Evolutionary conservation across 53 echinoderm and acorn worm species (phyloP).

Genomic region (Paelopatides confundens): DNA sequence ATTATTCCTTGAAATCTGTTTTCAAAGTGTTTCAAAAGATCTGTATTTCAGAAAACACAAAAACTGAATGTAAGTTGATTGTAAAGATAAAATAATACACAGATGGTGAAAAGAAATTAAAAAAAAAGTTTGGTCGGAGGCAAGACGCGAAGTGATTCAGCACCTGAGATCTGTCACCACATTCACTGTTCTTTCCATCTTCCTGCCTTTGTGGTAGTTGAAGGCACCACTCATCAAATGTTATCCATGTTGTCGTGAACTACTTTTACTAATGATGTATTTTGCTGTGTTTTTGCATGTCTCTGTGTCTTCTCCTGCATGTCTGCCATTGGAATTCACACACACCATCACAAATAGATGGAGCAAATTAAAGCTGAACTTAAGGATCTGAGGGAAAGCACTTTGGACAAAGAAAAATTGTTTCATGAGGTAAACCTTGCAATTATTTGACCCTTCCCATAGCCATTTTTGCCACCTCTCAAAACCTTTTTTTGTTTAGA

Average conservation of each 20-base stretch:
- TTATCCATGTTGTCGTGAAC: background rate
- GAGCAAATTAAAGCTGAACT: background rate
- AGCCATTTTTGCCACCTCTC: no score
- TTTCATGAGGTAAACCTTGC: background rate
- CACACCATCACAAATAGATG: constrained; percentile 15
- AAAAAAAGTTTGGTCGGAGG: background rate
- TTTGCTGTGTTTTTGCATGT: constrained; percentile 40
- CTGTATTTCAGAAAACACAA: no score
- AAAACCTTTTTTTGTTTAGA: no score
- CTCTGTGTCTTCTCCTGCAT: background rate
- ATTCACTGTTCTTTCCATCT: constrained; percentile 1
- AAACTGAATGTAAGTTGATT: no score
- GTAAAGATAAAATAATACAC: no score
- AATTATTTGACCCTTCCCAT: no score
- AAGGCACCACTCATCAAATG: background rate
- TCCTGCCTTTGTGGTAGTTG: background rate
- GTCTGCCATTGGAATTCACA: background rate
- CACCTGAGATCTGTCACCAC: background rate
- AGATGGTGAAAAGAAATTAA: no score
- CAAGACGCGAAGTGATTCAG: background rate
- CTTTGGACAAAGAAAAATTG: background rate
- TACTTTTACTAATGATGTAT: background rate
- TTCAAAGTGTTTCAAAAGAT: no score
- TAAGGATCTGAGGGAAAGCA: background rate
- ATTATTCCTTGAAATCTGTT: no score